phyloP scores from a whole-genome alignment of 2,888 invertebrate species.

The Papilio elwesi region DNA sequence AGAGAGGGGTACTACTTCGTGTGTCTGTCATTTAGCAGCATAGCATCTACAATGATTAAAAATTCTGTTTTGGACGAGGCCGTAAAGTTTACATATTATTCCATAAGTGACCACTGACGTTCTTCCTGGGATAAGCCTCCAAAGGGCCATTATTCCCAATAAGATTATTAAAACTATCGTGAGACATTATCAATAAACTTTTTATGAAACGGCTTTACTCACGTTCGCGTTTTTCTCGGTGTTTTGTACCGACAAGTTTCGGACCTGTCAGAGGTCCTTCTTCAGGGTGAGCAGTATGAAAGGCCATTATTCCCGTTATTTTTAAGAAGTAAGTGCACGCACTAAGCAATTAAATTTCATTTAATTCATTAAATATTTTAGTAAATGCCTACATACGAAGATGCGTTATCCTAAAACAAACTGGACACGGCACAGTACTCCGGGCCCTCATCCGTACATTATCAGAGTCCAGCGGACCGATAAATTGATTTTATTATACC shows the following conservation, averaged over 20 bases:
- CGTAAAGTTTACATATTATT: neutral
- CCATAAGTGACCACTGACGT: neutral
- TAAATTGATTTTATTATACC: constrained; percentile 67
- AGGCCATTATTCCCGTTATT: too few species aligned
- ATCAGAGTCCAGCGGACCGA: constrained; percentile 60
- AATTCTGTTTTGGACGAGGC: neutral
- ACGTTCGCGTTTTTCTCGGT: too few species aligned
- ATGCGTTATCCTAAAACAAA: constrained; percentile 23
- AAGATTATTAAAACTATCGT: too few species aligned
- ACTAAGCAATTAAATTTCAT: too few species aligned
- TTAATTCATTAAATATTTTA: constrained; percentile 1
- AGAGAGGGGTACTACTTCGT: neutral
- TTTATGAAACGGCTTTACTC: too few species aligned
- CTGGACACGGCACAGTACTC: constrained; percentile 32
- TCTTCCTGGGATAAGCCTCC: neutral
- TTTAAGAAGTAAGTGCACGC: too few species aligned
- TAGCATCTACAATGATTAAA: neutral
- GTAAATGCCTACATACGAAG: neutral
- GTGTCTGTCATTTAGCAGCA: constrained; percentile 1
- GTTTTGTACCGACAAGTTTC: too few species aligned
- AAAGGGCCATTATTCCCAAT: too few species aligned
- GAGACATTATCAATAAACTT: too few species aligned
- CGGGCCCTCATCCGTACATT: constrained; percentile 47
- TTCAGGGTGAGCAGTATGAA: too few species aligned
- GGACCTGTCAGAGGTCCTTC: too few species aligned